Conservation (phyloP, 2,113 vertebrate species). For the Oryzias melastigma region DNA sequence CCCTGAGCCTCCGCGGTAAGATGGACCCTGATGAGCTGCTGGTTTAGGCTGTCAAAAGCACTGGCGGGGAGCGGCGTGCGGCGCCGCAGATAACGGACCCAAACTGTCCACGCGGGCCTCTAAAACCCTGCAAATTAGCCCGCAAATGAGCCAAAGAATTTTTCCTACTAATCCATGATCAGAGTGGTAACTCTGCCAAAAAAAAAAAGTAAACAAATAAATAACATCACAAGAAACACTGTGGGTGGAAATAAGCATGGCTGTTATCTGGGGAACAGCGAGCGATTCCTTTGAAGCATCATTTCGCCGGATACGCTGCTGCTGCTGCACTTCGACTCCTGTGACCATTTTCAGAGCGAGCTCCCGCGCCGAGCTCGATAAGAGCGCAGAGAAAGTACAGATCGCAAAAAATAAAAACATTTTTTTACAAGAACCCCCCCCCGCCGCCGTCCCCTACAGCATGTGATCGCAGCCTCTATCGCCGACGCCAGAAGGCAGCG, state of each 20-base stretch:
- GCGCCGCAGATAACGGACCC: constrained; percentile 68
- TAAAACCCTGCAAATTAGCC: constrained; percentile 76
- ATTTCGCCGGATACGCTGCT: constrained; percentile 47
- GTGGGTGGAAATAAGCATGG: constrained; percentile 55
- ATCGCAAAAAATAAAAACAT: constrained; percentile 14
- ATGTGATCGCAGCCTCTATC: constrained; percentile 38
- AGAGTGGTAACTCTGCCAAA: constrained; percentile 64
- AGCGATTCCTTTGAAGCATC: constrained; percentile 58
- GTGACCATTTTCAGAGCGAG: constrained; percentile 44
- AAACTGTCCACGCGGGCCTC: constrained; percentile 71
- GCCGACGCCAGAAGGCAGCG: constrained; percentile 29
- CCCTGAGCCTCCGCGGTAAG: constrained; percentile 52
- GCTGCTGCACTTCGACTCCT: constrained; percentile 17
- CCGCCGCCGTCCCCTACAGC: constrained; percentile 24
- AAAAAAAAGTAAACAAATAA: constrained; percentile 71
- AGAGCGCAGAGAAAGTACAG: constrained; percentile 48
- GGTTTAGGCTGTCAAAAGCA: constrained; percentile 58
- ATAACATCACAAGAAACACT: constrained; percentile 65
- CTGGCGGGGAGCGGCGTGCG: constrained; percentile 65
- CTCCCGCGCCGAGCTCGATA: constrained; percentile 42
- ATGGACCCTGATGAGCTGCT: constrained; percentile 62
- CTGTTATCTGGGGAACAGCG: constrained; percentile 51
- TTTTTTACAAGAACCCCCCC: too few relatives aligned
- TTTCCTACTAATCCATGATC: constrained; percentile 75
- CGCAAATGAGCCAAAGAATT: constrained; percentile 76